Evolutionary conservation across 2,888 invertebrate species (phyloP), one percentile per base, ranked within the genome.

Genomic region (Eupithecia insigniata): DNA sequence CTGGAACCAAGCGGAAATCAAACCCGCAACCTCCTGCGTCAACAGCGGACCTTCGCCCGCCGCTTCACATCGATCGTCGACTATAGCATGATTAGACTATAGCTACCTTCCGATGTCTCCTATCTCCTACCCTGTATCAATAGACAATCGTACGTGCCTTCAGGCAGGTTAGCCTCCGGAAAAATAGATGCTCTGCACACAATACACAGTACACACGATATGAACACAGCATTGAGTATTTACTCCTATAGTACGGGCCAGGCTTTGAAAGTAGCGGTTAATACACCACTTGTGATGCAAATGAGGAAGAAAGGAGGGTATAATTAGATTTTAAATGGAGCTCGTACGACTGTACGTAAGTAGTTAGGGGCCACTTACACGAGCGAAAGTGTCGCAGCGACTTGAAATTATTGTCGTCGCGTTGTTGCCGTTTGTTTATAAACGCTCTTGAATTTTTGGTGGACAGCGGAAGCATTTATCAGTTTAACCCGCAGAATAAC

Each of bases 81-180:
- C n/a, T n/a, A 18, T 18, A 16, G 39, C 7, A 16, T 39, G 5
- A 18, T 22, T n/a, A 10, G 5, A 18, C 46, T n/a, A 10, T 43
- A n/a, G 7, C 12, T 55, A 14, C 5, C 10, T 5, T 26, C 22
- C 14, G n/a, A n/a, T n/a, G n/a, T n/a, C n/a, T n/a, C 51, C 26
- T 14, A 14, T 55, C 51, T 32, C 61, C 22, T 34, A 22, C 10
- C 22, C 22, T 22, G 10, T 51, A 51, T 22, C 46, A 51, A 51
- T 62, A 32, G 32, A n/a, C 22, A 66, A 51, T 34, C 51, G 73
- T 67, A 70, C 70, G 70, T 70, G 73, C 70, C 73, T 70, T 58
- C 8, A 36, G 58, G 65, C 55, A 26, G 60, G 60, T 51, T 66
- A 68, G 61, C 43, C 68, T 65, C 68, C 68, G 73, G 73, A 70